phyloP scores from a whole-genome alignment of 1,140 invertebrate genomes.

The Pseudachorutes palmiensis region DNA sequence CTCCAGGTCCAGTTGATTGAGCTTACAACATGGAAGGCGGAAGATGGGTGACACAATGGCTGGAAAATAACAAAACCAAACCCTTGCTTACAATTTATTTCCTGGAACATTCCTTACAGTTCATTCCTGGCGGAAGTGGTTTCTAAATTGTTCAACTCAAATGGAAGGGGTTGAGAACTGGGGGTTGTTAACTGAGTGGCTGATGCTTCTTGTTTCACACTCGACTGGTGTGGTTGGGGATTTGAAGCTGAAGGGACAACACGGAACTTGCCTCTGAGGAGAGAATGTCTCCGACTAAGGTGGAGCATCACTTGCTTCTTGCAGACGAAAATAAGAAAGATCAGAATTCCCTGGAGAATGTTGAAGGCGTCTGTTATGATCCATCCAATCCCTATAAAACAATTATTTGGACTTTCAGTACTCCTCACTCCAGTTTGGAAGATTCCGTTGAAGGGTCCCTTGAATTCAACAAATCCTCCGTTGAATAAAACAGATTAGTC shows the following conservation, averaged over 20 bases:
- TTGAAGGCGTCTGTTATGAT: constrained; percentile 53
- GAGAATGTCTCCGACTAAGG: not conserved
- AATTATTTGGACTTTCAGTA: not conserved
- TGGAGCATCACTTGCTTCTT: constrained; percentile 48
- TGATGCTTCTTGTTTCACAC: too few species aligned
- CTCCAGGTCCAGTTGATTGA: not conserved
- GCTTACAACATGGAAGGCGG: not conserved
- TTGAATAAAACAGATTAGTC: not conserved
- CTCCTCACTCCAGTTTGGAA: not conserved
- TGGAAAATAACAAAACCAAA: not conserved
- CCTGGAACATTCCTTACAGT: not conserved
- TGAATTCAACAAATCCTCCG: not conserved
- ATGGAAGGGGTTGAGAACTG: not conserved
- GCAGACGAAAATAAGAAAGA: constrained; percentile 77
- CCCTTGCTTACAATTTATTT: not conserved
- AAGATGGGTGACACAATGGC: not conserved
- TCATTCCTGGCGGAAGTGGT: too few species aligned
- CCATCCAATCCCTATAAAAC: not conserved
- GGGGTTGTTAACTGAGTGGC: not conserved
- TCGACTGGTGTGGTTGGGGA: too few species aligned
- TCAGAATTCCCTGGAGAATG: constrained; percentile 74
- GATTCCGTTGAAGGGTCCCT: not conserved
- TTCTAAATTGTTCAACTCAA: too few species aligned
- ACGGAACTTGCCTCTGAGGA: not conserved
- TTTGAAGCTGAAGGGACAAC: not conserved